Percentiles rank a stretch among this genome's conserved stretches.
These are phyloP conservation scores for Zaprionus inermis DNA, from an alignment of 1,140 invertebrate species.

Conservation along the genomic window DNA sequence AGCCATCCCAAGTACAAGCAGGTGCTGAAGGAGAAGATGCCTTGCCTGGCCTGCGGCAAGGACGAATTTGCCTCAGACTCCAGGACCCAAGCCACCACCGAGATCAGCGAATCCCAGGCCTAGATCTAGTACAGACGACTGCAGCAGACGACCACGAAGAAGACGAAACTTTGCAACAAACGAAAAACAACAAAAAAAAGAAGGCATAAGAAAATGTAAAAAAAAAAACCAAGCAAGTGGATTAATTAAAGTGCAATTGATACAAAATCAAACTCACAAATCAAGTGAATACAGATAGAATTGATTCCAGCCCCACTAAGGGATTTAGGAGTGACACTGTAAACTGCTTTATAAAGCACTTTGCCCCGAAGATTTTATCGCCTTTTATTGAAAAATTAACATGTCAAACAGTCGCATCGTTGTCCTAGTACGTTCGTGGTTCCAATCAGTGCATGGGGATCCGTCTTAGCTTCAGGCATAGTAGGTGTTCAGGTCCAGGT, in stretches of 20 bases:
- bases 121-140: slow-evolving; percentile 68
- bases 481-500: slow-evolving; percentile 68
- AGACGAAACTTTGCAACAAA: slow-evolving; percentile 56
- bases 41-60: slow-evolving; percentile 86
- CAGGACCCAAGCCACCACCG: slow-evolving; percentile 74
- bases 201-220: slow-evolving; percentile 60
- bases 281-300: not conserved
- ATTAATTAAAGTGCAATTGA: slow-evolving; percentile 68
- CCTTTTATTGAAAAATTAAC: slow-evolving; percentile 72
- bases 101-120: slow-evolving; percentile 79
- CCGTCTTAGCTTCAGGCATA: slow-evolving; percentile 41
- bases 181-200: slow-evolving; percentile 60
- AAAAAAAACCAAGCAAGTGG: slow-evolving; percentile 38
- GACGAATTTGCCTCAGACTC: slow-evolving; percentile 85
- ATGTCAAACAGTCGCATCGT: slow-evolving; percentile 60
- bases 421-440: slow-evolving; percentile 18
- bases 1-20: slow-evolving; percentile 91
- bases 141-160: slow-evolving; percentile 48
- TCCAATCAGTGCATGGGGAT: not conserved
- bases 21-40: slow-evolving; percentile 83
- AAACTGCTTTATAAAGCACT: slow-evolving; percentile 57
- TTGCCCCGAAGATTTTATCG: slow-evolving; percentile 46
- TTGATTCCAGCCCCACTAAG: not conserved
- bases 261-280: slow-evolving; percentile 62
- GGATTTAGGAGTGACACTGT: not conserved